A percentile compares a stretch with the other conserved stretches of the same genome.
Evolutionary conservation across 2,113 vertebrate genomes (phyloP).

Genomic region (Rhodinocichla rosea): DNA sequence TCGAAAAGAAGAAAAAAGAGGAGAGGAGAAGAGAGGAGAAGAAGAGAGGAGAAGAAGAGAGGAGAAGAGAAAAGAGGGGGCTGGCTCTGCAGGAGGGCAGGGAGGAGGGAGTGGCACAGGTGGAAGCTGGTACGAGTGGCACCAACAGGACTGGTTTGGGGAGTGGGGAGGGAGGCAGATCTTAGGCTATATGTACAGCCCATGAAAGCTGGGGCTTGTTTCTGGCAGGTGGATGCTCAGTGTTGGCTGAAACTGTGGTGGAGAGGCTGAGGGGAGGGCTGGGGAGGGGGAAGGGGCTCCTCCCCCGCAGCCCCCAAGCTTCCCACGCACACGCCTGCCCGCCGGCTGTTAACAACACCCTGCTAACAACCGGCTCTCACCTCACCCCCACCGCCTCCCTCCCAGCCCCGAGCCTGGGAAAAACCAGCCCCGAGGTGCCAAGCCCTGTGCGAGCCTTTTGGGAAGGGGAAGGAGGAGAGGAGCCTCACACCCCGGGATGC

Average conservation of each 20-base stretch:
- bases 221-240: not conserved
- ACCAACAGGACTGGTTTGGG: not conserved
- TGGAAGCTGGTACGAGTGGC: not conserved
- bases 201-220: not conserved
- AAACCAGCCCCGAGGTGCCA: not conserved
- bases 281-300: not conserved
- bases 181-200: not conserved
- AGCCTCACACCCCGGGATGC: not conserved
- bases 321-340: conserved; percentile 45
- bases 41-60: too few species aligned
- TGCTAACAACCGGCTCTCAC: conserved; percentile 53
- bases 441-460: not conserved
- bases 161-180: not conserved
- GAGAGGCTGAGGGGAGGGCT: not conserved
- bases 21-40: too few species aligned
- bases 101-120: not conserved
- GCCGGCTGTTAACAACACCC: conserved; percentile 33
- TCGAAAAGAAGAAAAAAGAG: not conserved
- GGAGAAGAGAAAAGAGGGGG: too few species aligned
- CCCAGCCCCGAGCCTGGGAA: conserved; percentile 41
- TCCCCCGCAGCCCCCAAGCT: not conserved
- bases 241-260: fast-evolving
- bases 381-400: not conserved
- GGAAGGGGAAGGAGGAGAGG: not conserved
- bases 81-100: not conserved